phyloP scores from a whole-genome alignment of 2,888 invertebrate species.

The Barypeithes pellucidus region DNA sequence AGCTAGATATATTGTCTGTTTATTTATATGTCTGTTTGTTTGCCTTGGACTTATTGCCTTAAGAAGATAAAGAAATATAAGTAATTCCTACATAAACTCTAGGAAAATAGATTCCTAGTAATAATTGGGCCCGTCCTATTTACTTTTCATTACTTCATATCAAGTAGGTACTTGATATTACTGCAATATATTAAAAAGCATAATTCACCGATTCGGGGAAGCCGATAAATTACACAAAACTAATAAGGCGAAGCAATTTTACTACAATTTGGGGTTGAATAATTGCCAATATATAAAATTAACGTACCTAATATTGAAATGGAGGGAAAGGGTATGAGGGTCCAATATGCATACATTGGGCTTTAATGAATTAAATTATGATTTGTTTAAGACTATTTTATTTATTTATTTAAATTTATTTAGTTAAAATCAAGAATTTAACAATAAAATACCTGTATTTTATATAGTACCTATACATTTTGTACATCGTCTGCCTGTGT shows the following conservation, averaged over 20 bases:
- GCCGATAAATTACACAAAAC: constrained; percentile 30
- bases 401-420: too few species aligned
- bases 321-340: not conserved
- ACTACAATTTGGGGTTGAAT: constrained; percentile 23
- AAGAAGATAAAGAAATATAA: not conserved
- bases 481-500: too few species aligned
- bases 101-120: not conserved
- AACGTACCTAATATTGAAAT: constrained; percentile 27
- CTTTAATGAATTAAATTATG: too few species aligned
- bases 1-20: constrained; percentile 29
- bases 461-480: too few species aligned
- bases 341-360: not conserved
- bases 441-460: too few species aligned
- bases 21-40: constrained; percentile 11
- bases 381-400: too few species aligned
- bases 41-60: not conserved
- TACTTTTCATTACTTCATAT: constrained; percentile 1
- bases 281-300: constrained; percentile 34
- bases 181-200: constrained; percentile 27
- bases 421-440: too few species aligned
- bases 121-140: too few species aligned
- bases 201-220: constrained; percentile 22
- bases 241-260: constrained; percentile 28
- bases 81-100: not conserved
- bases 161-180: not conserved